Evolutionary conservation across 2,797 vertebrate genomes (phyloP).

Genomic region (Gymnoscopelus microlampas): DNA sequence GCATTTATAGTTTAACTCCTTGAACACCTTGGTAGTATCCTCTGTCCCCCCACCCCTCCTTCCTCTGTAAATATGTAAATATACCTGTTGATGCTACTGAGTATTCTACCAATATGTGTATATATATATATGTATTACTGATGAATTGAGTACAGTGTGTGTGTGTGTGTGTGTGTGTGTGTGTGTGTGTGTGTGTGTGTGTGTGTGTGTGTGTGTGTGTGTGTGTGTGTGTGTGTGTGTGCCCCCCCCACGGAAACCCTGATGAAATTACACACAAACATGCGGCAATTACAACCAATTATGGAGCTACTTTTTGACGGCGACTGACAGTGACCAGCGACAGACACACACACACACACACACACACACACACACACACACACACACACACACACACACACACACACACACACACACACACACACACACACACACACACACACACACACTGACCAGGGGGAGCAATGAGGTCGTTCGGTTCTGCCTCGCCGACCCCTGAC

Average conservation of each 20-base stretch:
- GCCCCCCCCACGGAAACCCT: neutral
- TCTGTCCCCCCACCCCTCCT: too few relatives aligned
- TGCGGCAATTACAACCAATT: constrained; percentile 73
- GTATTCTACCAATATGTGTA: too few relatives aligned
- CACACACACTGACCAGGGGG: constrained; percentile 24
- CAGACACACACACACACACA: constrained; percentile 16
- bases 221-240: too few relatives aligned
- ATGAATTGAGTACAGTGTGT: too few relatives aligned
- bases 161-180: too few relatives aligned
- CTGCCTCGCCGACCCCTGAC: constrained; percentile 55
- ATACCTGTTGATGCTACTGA: too few relatives aligned
- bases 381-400: constrained; percentile 20
- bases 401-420: constrained; percentile 15
- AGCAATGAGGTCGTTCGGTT: constrained; percentile 59
- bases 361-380: constrained; percentile 13
- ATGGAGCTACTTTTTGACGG: constrained; percentile 52
- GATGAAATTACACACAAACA: constrained; percentile 49
- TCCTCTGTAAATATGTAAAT: too few relatives aligned
- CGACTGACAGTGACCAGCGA: constrained; percentile 7
- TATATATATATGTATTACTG: too few relatives aligned
- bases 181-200: too few relatives aligned
- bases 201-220: too few relatives aligned
- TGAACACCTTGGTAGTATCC: too few relatives aligned
- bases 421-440: constrained; percentile 15
- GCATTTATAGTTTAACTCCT: too few relatives aligned